Percentiles rank a stretch among this genome's conserved stretches.
phyloP scores from a whole-genome alignment of 2,888 invertebrate species.

The Leptarthrus brevirostris region DNA sequence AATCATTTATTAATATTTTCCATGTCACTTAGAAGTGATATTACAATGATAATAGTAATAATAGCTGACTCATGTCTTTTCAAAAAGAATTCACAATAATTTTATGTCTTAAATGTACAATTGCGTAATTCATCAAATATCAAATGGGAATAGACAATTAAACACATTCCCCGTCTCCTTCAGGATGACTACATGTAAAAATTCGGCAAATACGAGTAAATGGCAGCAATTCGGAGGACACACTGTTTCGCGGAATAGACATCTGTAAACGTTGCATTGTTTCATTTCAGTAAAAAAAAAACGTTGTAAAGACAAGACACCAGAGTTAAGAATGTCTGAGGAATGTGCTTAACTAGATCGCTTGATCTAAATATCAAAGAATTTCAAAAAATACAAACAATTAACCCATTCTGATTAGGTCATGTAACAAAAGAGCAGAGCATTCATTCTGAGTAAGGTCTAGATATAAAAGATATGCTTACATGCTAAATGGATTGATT shows the following conservation, averaged over 20 bases:
- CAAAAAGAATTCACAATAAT: constrained; percentile 33
- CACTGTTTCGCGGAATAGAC: constrained; percentile 24
- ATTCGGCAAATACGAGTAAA: constrained; percentile 30
- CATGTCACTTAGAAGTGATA: constrained; percentile 44
- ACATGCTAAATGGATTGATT: constrained; percentile 31
- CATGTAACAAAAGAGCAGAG: constrained; percentile 39
- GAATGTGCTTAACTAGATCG: constrained; percentile 37
- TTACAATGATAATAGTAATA: constrained; percentile 36
- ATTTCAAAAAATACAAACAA: constrained; percentile 44
- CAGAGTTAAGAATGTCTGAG: constrained; percentile 20
- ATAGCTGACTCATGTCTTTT: constrained; percentile 41
- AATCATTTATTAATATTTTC: constrained; percentile 39
- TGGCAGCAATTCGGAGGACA: constrained; percentile 44
- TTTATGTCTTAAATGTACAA: constrained; percentile 34
- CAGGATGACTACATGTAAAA: constrained; percentile 7
- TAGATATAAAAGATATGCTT: constrained; percentile 39
- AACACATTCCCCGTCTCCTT: constrained; percentile 37
- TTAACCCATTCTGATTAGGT: constrained; percentile 9
- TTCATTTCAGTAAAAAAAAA: constrained; percentile 13
- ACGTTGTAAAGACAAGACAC: constrained; percentile 30
- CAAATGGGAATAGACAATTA: constrained; percentile 27
- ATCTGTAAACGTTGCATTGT: constrained; percentile 21
- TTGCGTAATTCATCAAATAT: constrained; percentile 28
- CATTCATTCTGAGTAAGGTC: constrained; percentile 17
- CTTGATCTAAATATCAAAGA: constrained; percentile 22